Conservation (phyloP, 2,888 invertebrate species). For the Clitarchus hookeri region DNA sequence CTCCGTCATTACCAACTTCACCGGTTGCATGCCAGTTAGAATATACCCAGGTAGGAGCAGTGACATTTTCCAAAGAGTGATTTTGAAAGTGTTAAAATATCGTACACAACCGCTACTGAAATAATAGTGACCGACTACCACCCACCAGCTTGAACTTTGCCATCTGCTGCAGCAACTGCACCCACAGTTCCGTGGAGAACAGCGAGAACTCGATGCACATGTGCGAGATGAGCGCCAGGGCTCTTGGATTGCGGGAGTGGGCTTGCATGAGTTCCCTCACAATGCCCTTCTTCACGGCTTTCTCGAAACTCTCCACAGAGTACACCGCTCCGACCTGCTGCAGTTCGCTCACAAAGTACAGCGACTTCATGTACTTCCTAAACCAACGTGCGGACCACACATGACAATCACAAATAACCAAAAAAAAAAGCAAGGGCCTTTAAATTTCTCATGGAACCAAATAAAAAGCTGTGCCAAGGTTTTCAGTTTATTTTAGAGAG, state of each 20-base stretch:
- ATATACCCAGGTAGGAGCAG: no score
- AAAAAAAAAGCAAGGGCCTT: no score
- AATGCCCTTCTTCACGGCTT: not conserved
- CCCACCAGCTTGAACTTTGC: not conserved
- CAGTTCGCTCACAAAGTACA: constrained; percentile 1
- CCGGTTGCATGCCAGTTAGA: no score
- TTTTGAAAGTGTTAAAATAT: no score
- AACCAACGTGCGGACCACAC: not conserved
- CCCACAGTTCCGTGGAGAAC: not conserved
- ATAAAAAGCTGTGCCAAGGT: no score
- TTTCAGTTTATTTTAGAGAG: no score
- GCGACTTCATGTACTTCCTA: constrained; percentile 1
- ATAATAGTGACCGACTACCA: not conserved
- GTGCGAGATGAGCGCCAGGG: not conserved
- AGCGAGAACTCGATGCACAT: not conserved
- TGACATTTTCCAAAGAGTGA: no score
- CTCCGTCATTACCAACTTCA: no score
- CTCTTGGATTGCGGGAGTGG: not conserved
- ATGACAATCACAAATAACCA: not conserved
- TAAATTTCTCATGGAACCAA: no score
- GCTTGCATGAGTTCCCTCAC: not conserved
- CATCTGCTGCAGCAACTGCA: not conserved
- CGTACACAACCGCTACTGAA: no score
- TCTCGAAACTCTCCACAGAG: constrained; percentile 1
- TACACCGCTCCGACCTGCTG: not conserved